phyloP scores from a whole-genome alignment of 2,888 invertebrate species.

The Diabrotica balteata region DNA sequence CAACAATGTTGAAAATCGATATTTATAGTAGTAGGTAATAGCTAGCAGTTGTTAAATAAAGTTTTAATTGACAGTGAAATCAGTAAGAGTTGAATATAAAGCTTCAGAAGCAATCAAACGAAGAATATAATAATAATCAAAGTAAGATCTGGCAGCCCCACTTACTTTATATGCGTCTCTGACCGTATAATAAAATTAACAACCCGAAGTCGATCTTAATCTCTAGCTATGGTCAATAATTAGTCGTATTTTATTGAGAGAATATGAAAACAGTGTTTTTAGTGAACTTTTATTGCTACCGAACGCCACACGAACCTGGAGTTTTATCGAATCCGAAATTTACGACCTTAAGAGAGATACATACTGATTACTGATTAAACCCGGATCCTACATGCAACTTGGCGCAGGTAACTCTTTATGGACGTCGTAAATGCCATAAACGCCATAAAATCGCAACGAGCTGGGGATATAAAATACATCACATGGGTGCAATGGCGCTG shows the following conservation, averaged over 20 bases:
- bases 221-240: constrained; percentile 6
- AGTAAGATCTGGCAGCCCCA: no score
- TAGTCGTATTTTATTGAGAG: constrained; percentile 10
- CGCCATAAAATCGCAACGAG: constrained; percentile 54
- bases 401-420: constrained; percentile 51
- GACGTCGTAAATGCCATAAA: constrained; percentile 58
- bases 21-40: no score
- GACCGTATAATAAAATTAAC: not conserved
- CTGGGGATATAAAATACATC: constrained; percentile 21
- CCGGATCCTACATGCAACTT: constrained; percentile 54
- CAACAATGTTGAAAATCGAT: no score
- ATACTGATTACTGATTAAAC: constrained; percentile 54
- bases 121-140: no score
- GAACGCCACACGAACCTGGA: constrained; percentile 7
- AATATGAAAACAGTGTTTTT: constrained; percentile 8
- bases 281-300: constrained; percentile 10
- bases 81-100: no score
- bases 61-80: no score
- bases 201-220: constrained; percentile 9
- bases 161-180: no score
- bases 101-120: no score
- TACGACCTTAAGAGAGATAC: constrained; percentile 54
- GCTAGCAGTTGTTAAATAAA: no score
- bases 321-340: constrained; percentile 30
- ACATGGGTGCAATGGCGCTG: not conserved